A percentile compares a stretch with the other conserved stretches of the same genome.
Evolutionary conservation across 2,888 invertebrate species (phyloP).

Genomic region (Amorpha juglandis): DNA sequence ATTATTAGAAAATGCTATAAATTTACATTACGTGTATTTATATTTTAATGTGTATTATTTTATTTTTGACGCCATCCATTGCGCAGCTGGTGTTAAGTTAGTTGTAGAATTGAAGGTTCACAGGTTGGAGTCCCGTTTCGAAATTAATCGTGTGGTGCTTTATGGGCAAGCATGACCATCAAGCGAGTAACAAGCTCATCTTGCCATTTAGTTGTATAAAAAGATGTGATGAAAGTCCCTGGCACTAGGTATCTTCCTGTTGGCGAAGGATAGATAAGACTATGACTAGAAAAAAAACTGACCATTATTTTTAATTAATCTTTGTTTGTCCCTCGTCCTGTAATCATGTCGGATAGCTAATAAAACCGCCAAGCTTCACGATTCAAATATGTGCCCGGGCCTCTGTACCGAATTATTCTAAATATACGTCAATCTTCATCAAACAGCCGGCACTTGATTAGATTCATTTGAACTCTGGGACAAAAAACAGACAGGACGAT

Average conservation of each 20-base stretch:
- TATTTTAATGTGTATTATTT: neutral
- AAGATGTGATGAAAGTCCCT: no score
- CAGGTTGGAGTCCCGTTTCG: no score
- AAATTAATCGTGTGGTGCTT: no score
- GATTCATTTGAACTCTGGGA: slow-evolving; percentile 44
- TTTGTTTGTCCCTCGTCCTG: neutral
- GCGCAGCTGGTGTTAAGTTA: no score
- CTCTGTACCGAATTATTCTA: slow-evolving; percentile 30
- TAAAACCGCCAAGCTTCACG: slow-evolving; percentile 6
- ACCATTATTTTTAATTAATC: neutral
- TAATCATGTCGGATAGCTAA: slow-evolving; percentile 2
- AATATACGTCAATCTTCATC: slow-evolving; percentile 59
- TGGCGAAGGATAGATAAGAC: no score
- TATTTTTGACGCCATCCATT: neutral
- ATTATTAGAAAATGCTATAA: neutral
- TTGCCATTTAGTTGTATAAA: no score
- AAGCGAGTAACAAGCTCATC: no score
- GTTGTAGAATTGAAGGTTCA: no score
- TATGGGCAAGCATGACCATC: no score
- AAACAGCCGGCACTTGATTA: slow-evolving; percentile 47
- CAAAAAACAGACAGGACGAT: slow-evolving; percentile 32
- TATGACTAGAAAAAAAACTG: no score
- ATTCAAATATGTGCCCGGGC: slow-evolving; percentile 24
- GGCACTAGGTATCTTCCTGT: no score
- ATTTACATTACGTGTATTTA: neutral